Conservation (phyloP, 1,140 invertebrate species). For the Ladona fulva region DNA sequence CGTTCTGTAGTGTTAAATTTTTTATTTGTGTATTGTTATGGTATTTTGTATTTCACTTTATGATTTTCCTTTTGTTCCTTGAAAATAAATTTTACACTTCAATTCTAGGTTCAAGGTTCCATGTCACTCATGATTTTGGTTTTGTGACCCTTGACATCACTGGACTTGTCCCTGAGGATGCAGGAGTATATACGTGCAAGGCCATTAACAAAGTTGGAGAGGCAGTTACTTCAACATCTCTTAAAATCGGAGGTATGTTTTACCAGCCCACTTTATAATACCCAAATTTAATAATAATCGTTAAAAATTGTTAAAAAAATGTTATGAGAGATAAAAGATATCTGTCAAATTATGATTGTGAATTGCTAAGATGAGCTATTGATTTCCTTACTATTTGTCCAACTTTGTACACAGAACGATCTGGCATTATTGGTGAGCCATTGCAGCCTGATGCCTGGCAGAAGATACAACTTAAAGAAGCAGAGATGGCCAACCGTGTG, state of each 20-base stretch:
- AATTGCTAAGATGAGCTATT: slow-evolving; percentile 4
- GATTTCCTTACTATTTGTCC: slow-evolving; percentile 5
- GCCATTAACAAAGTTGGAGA: slow-evolving; percentile 85
- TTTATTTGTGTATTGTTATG: too few species aligned
- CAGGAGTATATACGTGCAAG: slow-evolving; percentile 87
- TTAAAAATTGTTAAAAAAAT: too few species aligned
- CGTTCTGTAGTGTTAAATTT: too few species aligned
- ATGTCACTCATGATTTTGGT: slow-evolving; percentile 86
- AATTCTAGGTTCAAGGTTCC: slow-evolving; percentile 64
- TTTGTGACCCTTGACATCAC: slow-evolving; percentile 87
- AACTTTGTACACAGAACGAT: slow-evolving; percentile 43
- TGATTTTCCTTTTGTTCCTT: too few species aligned
- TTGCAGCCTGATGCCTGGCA: slow-evolving; percentile 81
- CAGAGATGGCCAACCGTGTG: slow-evolving; percentile 70
- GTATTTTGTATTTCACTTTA: neutral
- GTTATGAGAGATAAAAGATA: too few species aligned
- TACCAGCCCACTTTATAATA: too few species aligned
- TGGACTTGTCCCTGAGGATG: slow-evolving; percentile 79
- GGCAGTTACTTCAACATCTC: slow-evolving; percentile 77
- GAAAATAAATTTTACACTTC: neutral
- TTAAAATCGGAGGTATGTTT: slow-evolving; percentile 62
- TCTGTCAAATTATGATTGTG: too few species aligned
- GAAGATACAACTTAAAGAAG: slow-evolving; percentile 79
- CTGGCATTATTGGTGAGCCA: slow-evolving; percentile 67
- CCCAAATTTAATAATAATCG: too few species aligned